phyloP scores from a whole-genome alignment of 2,888 invertebrate species.

The Acanthoscelides obtectus region DNA sequence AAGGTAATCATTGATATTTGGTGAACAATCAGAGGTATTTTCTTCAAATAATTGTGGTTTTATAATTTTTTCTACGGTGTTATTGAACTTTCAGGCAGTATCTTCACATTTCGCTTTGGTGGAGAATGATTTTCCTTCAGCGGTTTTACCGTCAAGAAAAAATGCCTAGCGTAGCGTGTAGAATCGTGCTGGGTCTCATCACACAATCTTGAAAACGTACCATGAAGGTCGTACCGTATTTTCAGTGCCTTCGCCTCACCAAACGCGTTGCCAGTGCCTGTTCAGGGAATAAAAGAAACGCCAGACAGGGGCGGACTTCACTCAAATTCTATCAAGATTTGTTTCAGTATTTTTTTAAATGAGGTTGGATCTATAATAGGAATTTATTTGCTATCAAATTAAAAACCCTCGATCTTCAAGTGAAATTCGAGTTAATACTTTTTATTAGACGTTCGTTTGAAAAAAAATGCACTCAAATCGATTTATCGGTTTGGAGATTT shows the following conservation, averaged over 20 bases:
- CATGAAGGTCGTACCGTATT: constrained; percentile 14
- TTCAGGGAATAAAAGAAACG: not conserved
- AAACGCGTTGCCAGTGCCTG: constrained; percentile 10
- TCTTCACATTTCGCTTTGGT: not conserved
- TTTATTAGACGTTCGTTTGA: no score
- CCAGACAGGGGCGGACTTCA: not conserved
- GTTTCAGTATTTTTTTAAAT: not conserved
- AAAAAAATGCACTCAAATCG: no score
- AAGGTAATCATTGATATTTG: no score
- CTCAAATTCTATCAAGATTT: not conserved
- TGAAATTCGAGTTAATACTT: no score
- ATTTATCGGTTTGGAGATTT: no score
- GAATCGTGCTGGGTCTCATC: constrained; percentile 13
- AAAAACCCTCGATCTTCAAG: no score
- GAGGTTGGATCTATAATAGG: no score
- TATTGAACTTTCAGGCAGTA: not conserved
- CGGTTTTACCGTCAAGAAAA: not conserved
- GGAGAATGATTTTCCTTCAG: not conserved
- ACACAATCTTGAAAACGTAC: constrained; percentile 10
- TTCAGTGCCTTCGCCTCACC: not conserved
- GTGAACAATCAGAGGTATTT: no score
- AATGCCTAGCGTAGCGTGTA: constrained; percentile 10
- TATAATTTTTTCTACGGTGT: no score
- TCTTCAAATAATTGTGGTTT: no score
- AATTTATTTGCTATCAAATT: no score